phyloP scores from a whole-genome alignment of 2,113 vertebrate species.

The Podarcis muralis region DNA sequence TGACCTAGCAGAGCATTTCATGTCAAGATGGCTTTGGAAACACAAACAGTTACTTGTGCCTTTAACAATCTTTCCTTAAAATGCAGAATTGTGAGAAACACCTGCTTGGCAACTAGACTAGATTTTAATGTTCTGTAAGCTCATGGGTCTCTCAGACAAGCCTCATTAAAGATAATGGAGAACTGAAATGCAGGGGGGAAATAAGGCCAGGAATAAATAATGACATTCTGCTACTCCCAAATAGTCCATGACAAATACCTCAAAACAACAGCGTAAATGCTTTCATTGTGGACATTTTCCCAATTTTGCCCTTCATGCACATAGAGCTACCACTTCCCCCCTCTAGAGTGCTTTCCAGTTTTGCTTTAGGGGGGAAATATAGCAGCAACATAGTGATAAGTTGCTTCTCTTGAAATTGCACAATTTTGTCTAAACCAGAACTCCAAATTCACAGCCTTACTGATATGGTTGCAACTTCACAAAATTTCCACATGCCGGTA shows the following conservation, averaged over 20 bases:
- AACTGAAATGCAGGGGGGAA: background rate
- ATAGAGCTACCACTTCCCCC: background rate
- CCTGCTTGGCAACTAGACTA: constrained; percentile 9
- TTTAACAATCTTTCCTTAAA: background rate
- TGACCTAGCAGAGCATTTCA: background rate
- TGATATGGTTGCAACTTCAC: background rate
- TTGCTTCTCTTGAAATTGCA: background rate
- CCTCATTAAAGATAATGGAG: constrained; percentile 14
- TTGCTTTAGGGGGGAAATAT: background rate
- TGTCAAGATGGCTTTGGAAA: background rate
- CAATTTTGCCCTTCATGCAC: background rate
- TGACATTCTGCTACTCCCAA: background rate
- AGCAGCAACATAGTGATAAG: too few species aligned
- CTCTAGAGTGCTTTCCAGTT: background rate
- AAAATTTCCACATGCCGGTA: background rate
- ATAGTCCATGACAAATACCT: background rate
- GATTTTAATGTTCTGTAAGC: constrained; percentile 5
- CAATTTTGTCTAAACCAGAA: background rate
- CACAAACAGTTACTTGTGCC: background rate
- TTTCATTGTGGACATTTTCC: background rate
- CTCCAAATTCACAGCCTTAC: background rate
- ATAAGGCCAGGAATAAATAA: constrained; percentile 2
- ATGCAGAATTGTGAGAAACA: background rate
- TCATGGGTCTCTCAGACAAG: constrained; percentile 7
- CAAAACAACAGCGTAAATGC: background rate